Evolutionary conservation across 2,113 vertebrate species (phyloP), one percentile per base, ranked within the genome.

Genomic region (Tinamus guttatus): DNA sequence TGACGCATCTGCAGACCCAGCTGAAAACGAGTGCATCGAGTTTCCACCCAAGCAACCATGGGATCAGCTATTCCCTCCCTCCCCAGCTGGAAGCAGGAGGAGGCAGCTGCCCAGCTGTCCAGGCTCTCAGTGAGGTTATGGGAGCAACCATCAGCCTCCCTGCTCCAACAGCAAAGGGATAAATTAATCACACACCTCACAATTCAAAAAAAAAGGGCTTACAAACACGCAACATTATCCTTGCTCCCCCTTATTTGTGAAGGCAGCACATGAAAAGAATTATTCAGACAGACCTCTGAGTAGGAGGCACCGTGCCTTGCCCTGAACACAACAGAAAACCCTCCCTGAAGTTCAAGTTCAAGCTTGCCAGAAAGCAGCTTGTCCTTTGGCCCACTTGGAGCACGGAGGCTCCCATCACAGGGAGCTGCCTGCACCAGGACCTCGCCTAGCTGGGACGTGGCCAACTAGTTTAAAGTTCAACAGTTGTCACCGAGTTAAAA

Each of bases 381-480:
- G 62, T 65, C 7, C 1, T 11, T 3, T 13, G 73, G 63, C 38
- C 59, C 92, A 71, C 52, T 47, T 4, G 20, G 20, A 70, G 49
- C 70, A 41, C 45, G 11, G 54, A 3, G 76, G 52, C 78, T 54
- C n/a, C 12, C 30, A 11, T 2, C 41, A 32, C 8, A 2, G 38
- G 73, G 60, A 68, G 32, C 63, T 5, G 65, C 58, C 76, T 38
- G 2, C 85, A 36, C 60, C 34, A 4, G 6, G 45, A n/a, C 96
- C 89, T 94, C 21, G 79, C 93, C 92, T 63, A 65, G 14, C 30
- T 94, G 96, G 92, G 80, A 67, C 2, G 40, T 6, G 81, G 98
- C 98, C 98, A 98, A 97, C 14, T 97, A 40, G 98, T 68, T 40
- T 28, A 96, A 96, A 96, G 97, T 94, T 97, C 91, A 97, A 24